phyloP scores from a whole-genome alignment of 2,113 vertebrate genomes.

The Phycodurus eques region DNA sequence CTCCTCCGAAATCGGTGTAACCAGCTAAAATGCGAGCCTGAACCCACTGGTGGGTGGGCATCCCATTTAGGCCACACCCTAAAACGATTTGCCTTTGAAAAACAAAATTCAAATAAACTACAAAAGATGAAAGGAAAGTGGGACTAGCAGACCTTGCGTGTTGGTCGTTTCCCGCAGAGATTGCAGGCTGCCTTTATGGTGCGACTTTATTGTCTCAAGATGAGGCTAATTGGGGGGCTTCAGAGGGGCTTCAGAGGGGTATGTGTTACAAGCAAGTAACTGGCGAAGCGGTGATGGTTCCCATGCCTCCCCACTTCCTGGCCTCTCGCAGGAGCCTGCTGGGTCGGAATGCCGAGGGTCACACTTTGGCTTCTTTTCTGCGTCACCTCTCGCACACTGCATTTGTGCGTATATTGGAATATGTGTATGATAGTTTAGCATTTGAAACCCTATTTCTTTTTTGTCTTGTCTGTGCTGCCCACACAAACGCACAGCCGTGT shows the following conservation, averaged over 20 bases:
- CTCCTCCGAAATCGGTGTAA: no score
- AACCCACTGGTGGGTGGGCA: no score
- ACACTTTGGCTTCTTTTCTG: slow-evolving; percentile 16
- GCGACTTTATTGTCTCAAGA: slow-evolving; percentile 46
- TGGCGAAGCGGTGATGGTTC: slow-evolving; percentile 23
- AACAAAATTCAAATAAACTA: neutral
- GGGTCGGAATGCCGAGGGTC: slow-evolving; percentile 53
- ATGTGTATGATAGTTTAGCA: neutral
- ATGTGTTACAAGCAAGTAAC: neutral
- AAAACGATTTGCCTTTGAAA: neutral
- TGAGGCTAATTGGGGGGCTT: slow-evolving; percentile 20
- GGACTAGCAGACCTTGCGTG: neutral
- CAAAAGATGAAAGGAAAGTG: neutral
- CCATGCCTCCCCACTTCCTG: slow-evolving; percentile 50
- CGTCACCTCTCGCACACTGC: neutral
- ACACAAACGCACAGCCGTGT: neutral
- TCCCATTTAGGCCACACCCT: neutral
- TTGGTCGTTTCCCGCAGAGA: slow-evolving; percentile 26
- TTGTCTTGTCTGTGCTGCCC: neutral
- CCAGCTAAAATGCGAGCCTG: no score
- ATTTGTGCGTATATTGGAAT: neutral
- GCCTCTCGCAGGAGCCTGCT: slow-evolving; percentile 48
- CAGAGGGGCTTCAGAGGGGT: slow-evolving; percentile 19
- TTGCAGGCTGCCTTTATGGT: slow-evolving; percentile 42
- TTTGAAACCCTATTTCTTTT: neutral